These are phyloP conservation scores for Bactericera cockerelli DNA, from an alignment of 1,140 invertebrate species.

Conservation along the genomic window DNA sequence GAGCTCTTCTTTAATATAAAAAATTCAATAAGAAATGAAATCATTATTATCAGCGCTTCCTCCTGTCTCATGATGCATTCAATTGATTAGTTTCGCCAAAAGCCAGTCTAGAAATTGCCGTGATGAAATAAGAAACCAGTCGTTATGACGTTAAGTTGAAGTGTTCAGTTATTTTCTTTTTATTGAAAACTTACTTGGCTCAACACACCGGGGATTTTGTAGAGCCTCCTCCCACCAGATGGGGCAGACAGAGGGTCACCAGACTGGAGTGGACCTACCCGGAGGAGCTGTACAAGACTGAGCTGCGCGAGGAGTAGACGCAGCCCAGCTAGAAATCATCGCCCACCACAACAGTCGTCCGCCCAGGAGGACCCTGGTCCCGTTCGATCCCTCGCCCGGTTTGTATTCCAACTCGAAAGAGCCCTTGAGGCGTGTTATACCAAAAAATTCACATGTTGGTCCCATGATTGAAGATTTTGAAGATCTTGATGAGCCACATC, in stretches of 20 bases:
- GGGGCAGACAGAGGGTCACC: not conserved
- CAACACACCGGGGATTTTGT: constrained; percentile 3
- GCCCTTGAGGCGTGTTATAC: not conserved
- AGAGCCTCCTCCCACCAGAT: not conserved
- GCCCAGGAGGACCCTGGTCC: not conserved
- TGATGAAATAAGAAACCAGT: not conserved
- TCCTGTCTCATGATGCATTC: too few relatives aligned
- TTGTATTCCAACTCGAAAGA: not conserved
- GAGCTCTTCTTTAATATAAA: too few relatives aligned
- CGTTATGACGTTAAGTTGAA: not conserved
- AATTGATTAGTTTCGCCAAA: not conserved
- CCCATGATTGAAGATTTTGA: not conserved
- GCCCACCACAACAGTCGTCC: not conserved
- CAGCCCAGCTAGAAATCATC: not conserved
- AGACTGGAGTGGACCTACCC: not conserved
- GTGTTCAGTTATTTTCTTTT: not conserved
- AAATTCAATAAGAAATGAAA: too few relatives aligned
- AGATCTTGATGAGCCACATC: not conserved
- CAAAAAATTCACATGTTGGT: not conserved
- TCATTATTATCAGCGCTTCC: too few relatives aligned
- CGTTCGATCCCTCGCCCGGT: not conserved
- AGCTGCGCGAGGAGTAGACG: not conserved
- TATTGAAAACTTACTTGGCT: not conserved
- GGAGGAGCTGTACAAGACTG: not conserved
- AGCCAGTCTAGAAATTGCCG: not conserved